Evolutionary conservation across 2,113 vertebrate genomes (phyloP), one percentile per base, ranked within the genome.

Genomic region (Rattus rattus): DNA sequence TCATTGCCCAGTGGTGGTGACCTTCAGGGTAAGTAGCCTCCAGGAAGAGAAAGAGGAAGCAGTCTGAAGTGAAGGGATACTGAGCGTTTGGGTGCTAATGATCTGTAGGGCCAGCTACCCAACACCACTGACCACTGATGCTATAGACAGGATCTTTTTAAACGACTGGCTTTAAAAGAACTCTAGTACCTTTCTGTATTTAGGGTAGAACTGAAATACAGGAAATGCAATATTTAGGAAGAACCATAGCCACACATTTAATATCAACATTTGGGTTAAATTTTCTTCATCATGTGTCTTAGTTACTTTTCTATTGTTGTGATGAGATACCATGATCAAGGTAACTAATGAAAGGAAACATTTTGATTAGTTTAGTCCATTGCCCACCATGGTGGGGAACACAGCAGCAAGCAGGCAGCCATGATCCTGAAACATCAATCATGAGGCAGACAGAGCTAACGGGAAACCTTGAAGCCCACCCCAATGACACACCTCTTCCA

Each of bases 171-270:
- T 84, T 63, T 13, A 59, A 84, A 81, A 81, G 20, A 59, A 59
- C 36, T 39, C 56, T 61, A 83, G 61, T 52, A 92, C 65, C 75
- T 73, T 65, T 67, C 28, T 89, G 67, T 4, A 91, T 11, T 79
- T 97, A 94, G 47, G 11, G 24, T 95, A 90, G 28, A 90, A 88
- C 24, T 49, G 90, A 94, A 88, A 86, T 67, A 56, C 9, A 52
- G 76, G 91, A 97, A 91, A 92, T 63, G 20, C 73, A 72, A 76
- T 24, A 91, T 49, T 94, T 90, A 85, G 56, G 24, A 87, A 88
- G 70, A 26, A 88, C 36, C 43, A 72, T 59, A 88, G 63, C 69
- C 69, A n/a, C 76, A 16, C 65, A 96, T 86, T 88, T 95, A 76
- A 52, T 77, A 89, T n/a, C 47, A 75, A 33, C 10, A 83, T 69